Percentiles rank a stretch among this genome's conserved stretches.
These are phyloP conservation scores for Tiaroga cobitis DNA, from an alignment of 2,797 vertebrate genomes.

Conservation along the genomic window DNA sequence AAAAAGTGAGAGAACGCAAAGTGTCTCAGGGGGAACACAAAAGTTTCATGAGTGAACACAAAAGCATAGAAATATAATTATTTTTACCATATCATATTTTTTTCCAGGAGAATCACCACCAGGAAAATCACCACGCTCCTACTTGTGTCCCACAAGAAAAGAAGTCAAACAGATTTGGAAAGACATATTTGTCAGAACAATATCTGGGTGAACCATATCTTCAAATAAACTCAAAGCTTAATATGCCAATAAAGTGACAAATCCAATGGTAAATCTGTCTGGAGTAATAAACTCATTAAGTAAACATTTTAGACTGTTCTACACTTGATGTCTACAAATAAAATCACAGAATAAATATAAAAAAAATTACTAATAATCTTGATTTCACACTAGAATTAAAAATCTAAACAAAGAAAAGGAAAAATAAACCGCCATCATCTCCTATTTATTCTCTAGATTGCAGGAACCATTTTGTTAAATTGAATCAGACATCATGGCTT, in stretches of 20 bases:
- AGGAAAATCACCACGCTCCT: background rate
- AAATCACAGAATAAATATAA: background rate
- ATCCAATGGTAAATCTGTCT: background rate
- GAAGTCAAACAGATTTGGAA: background rate
- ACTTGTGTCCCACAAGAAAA: background rate
- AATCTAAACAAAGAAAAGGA: background rate
- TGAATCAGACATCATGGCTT: background rate
- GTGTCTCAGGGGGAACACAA: too few relatives aligned
- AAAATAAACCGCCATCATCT: background rate
- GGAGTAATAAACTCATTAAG: background rate
- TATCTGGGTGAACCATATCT: background rate
- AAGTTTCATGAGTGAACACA: background rate
- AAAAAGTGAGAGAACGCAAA: background rate
- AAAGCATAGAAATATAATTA: background rate
- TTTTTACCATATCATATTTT: background rate
- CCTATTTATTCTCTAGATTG: conserved; percentile 37
- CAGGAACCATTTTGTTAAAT: background rate
- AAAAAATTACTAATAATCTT: background rate
- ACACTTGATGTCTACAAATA: background rate
- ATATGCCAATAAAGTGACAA: background rate
- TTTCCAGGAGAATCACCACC: background rate
- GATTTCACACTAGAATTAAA: background rate
- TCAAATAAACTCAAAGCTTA: background rate
- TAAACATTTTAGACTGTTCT: too few relatives aligned
- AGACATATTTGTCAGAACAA: background rate